A percentile compares a stretch with the other conserved stretches of the same genome.
Conservation (phyloP, 2,113 vertebrate genomes). For the Sardina pilchardus region DNA sequence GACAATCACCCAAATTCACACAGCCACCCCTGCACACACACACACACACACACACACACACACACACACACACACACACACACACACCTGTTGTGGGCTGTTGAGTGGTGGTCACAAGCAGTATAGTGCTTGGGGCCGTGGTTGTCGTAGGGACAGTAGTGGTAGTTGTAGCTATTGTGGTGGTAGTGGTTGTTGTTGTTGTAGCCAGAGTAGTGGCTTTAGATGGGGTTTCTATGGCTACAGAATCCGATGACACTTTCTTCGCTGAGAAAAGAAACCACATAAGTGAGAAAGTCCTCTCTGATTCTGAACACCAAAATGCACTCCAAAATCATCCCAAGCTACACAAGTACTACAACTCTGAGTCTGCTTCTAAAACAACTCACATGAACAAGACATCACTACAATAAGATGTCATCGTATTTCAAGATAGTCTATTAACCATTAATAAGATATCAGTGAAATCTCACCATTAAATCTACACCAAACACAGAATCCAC, state of each 20-base stretch:
- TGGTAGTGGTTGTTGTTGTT: neutral
- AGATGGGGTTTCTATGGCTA: slow-evolving; percentile 34
- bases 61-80: slow-evolving; percentile 6
- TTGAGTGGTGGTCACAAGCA: neutral
- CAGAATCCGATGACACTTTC: neutral
- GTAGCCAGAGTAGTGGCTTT: slow-evolving; percentile 3
- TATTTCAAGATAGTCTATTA: neutral
- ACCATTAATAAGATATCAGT: neutral
- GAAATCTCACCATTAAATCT: no score
- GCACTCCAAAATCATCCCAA: neutral
- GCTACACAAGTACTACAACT: neutral
- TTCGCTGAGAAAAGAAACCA: neutral
- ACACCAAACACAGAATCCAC: neutral
- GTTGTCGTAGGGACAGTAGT: slow-evolving; percentile 16
- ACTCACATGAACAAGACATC: neutral
- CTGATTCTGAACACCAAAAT: neutral
- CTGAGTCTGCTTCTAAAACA: neutral
- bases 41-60: slow-evolving; percentile 13
- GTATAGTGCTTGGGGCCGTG: neutral
- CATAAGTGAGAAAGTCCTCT: neutral
- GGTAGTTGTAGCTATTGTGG: neutral
- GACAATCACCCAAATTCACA: slow-evolving; percentile 24
- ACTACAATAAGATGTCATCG: neutral
- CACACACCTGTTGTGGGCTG: neutral
- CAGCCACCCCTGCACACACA: slow-evolving; percentile 15